Conservation (phyloP, 2,113 vertebrate genomes). For the Pomatorhinus ruficollis region DNA sequence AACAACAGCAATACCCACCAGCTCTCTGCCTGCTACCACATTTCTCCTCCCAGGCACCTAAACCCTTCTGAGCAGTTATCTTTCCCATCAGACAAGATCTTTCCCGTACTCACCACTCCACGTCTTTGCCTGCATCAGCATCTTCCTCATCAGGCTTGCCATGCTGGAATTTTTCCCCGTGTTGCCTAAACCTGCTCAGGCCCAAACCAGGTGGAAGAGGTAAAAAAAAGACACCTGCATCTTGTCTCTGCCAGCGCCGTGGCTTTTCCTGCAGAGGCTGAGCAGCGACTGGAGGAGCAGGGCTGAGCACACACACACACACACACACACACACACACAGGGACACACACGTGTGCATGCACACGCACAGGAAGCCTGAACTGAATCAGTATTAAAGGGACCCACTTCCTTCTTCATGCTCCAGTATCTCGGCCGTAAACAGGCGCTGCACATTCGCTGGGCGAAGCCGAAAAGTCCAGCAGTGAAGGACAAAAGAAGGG, state of each 20-base stretch:
- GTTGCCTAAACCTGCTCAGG: constrained; percentile 33
- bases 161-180: background rate
- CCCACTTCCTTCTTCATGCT: constrained; percentile 44
- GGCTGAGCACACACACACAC: background rate
- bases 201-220: background rate
- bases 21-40: background rate
- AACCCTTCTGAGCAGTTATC: background rate
- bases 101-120: constrained; percentile 42
- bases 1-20: background rate
- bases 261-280: background rate
- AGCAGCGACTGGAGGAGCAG: background rate
- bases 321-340: background rate
- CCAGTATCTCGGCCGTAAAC: constrained; percentile 45
- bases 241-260: background rate
- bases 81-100: background rate
- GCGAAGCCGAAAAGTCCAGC: constrained; percentile 27
- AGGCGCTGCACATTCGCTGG: background rate
- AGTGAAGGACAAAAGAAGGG: constrained; percentile 59
- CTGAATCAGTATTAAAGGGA: background rate
- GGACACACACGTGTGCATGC: background rate
- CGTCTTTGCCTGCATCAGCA: constrained; percentile 51
- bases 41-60: background rate
- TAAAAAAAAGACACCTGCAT: background rate
- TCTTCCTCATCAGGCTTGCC: constrained; percentile 60
- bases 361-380: constrained; percentile 54